Evolutionary conservation across 2,888 invertebrate species (phyloP).

Genomic region (Choristoneura rosaceana): DNA sequence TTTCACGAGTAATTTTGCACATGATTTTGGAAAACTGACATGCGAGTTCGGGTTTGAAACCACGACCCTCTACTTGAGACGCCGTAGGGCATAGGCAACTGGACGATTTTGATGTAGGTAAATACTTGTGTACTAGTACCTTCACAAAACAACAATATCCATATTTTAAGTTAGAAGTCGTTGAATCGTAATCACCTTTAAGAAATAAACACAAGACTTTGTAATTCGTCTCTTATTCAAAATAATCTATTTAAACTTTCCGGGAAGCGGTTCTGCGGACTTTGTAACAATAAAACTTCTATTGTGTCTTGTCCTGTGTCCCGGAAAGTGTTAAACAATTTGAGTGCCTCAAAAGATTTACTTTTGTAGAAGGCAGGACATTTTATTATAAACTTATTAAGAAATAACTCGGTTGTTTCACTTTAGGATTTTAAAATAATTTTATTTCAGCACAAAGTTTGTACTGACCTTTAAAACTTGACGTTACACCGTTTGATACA

Average conservation of each 20-base stretch:
- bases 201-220: conserved; percentile 8
- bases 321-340: conserved; percentile 37
- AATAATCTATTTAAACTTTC: conserved; percentile 34
- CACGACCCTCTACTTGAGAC: too few species aligned
- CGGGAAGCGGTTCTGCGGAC: conserved; percentile 1
- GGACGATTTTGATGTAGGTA: too few species aligned
- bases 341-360: conserved; percentile 26
- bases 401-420: background rate
- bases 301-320: conserved; percentile 27
- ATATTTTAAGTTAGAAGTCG: conserved; percentile 2
- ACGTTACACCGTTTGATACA: too few species aligned
- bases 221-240: conserved; percentile 4
- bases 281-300: conserved; percentile 34
- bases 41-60: too few species aligned
- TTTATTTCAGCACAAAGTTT: too few species aligned
- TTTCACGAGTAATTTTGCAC: too few species aligned
- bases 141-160: background rate
- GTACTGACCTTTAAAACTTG: too few species aligned
- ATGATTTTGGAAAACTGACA: too few species aligned
- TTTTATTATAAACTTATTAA: background rate
- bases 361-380: conserved; percentile 6
- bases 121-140: background rate
- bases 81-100: too few species aligned
- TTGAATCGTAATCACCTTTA: background rate
- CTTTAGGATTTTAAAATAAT: too few species aligned